Conservation (phyloP, 2,113 vertebrate species). For the Passer domesticus region DNA sequence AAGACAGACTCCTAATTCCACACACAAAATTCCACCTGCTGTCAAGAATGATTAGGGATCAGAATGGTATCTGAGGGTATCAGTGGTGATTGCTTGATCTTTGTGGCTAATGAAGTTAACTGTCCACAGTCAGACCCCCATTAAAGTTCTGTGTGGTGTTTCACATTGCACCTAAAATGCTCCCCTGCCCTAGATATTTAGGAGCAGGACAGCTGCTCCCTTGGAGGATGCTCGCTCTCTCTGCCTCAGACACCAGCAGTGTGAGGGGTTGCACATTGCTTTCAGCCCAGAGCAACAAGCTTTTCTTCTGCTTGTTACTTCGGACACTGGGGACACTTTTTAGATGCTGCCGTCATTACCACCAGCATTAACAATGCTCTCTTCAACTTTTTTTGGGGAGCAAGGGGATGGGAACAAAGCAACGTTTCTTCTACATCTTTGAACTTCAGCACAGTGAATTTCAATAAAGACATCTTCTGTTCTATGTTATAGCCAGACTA, state of each 20-base stretch:
- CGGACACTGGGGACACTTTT: neutral
- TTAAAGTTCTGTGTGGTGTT: neutral
- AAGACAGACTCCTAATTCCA: neutral
- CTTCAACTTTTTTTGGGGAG: neutral
- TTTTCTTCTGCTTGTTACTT: neutral
- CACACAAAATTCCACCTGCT: neutral
- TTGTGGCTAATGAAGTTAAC: neutral
- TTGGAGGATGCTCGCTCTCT: rapidly evolving
- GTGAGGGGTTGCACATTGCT: too few relatives aligned
- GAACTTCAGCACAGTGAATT: neutral
- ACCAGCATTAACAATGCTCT: neutral
- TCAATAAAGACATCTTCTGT: neutral
- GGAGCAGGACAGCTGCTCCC: neutral
- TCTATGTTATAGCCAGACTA: rapidly evolving
- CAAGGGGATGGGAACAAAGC: neutral
- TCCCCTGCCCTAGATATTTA: neutral
- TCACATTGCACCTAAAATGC: rapidly evolving
- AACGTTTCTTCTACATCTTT: neutral
- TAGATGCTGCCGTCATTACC: neutral
- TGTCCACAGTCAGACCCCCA: neutral
- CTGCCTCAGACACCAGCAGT: neutral
- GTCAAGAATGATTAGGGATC: neutral
- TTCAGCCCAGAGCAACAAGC: neutral
- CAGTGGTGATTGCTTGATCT: neutral
- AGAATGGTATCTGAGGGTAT: neutral